Conservation (phyloP, 2,797 vertebrate species). For the Darevskia nairensis region DNA sequence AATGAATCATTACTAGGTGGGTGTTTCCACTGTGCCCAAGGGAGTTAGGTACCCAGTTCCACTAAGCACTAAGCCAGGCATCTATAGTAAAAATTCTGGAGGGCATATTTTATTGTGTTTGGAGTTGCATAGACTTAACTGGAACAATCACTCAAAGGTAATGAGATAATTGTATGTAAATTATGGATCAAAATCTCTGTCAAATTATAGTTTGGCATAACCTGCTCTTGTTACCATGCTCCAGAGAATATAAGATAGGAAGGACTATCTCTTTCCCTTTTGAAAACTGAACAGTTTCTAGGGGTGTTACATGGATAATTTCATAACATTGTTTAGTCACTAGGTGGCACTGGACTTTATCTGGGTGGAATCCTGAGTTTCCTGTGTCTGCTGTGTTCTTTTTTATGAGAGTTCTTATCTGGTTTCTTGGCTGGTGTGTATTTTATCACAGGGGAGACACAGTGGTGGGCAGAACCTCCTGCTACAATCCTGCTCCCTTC, state of each 20-base stretch:
- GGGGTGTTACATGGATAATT: not conserved
- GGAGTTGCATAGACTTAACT: not conserved
- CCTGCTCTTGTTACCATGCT: slow-evolving; percentile 3
- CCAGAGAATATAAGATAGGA: slow-evolving; percentile 11
- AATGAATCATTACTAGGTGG: slow-evolving; percentile 17
- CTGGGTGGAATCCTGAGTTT: not conserved
- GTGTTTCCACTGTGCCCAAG: slow-evolving; percentile 17
- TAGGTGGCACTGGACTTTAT: not conserved
- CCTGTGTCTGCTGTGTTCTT: not conserved
- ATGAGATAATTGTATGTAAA: slow-evolving; percentile 39
- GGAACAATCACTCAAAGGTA: slow-evolving; percentile 17
- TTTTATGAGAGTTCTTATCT: not conserved
- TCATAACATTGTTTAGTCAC: not conserved
- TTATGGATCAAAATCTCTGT: slow-evolving; percentile 15
- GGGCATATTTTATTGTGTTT: slow-evolving; percentile 36
- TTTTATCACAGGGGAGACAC: not conserved
- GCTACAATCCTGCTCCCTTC: not conserved
- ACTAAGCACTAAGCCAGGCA: not conserved
- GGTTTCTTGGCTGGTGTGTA: not conserved
- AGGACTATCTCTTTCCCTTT: not conserved
- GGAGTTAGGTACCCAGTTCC: not conserved
- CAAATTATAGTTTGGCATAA: slow-evolving; percentile 33
- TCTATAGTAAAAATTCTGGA: slow-evolving; percentile 22
- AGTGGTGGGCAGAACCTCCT: not conserved
- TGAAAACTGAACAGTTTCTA: not conserved